Evolutionary conservation across 1,140 invertebrate species (phyloP).

Genomic region (Pantala flavescens): DNA sequence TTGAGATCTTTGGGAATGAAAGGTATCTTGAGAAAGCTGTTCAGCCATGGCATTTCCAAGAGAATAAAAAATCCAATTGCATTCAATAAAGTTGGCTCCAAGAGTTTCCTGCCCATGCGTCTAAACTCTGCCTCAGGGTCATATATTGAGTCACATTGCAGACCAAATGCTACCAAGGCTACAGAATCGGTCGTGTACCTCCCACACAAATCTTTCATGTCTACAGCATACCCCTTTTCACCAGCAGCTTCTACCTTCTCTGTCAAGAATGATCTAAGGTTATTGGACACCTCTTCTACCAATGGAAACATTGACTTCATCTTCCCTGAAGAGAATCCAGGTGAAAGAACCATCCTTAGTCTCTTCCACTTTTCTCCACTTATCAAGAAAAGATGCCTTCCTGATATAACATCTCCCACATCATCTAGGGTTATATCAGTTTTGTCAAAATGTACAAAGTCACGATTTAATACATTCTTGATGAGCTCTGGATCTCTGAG

Average conservation of each 20-base stretch:
- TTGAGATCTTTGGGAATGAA: slow-evolving; percentile 39
- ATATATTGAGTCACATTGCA: not conserved
- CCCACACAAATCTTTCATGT: too few species aligned
- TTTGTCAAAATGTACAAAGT: slow-evolving; percentile 30
- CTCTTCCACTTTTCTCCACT: slow-evolving; percentile 36
- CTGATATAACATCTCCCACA: slow-evolving; percentile 33
- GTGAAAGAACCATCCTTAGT: slow-evolving; percentile 38
- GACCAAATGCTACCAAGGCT: slow-evolving; percentile 31
- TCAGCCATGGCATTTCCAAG: not conserved
- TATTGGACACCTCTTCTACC: slow-evolving; percentile 31
- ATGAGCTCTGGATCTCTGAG: slow-evolving; percentile 25
- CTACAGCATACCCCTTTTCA: too few species aligned
- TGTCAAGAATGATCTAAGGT: too few species aligned
- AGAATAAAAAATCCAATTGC: not conserved
- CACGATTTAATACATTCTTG: slow-evolving; percentile 31
- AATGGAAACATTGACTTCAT: slow-evolving; percentile 45
- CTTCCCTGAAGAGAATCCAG: slow-evolving; percentile 42
- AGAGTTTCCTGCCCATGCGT: slow-evolving; percentile 25
- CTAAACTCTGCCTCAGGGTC: slow-evolving; percentile 32
- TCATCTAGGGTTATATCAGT: slow-evolving; percentile 29
- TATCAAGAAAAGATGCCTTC: slow-evolving; percentile 31
- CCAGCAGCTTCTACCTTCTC: too few species aligned
- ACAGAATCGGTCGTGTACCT: slow-evolving; percentile 26
- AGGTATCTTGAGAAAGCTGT: slow-evolving; percentile 30
- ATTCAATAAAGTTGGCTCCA: slow-evolving; percentile 20